phyloP scores from a whole-genome alignment of 2,888 invertebrate genomes.

The Lasioglossum leucozonium region DNA sequence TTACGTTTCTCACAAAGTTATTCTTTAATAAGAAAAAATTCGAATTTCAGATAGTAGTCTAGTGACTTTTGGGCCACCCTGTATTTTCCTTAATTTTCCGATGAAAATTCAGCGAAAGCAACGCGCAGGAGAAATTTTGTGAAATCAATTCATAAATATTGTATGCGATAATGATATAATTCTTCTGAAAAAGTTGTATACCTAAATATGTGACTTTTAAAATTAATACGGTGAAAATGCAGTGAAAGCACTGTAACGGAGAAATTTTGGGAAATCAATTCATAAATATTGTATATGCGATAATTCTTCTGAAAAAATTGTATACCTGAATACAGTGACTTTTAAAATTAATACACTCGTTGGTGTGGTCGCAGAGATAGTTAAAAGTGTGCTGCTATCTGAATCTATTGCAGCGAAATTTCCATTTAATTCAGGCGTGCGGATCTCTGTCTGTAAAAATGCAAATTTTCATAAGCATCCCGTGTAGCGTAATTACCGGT shows the following conservation, averaged over 20 bases:
- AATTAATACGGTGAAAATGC: neutral
- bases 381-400: neutral
- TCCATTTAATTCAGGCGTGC: neutral
- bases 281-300: neutral
- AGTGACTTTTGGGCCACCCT: neutral
- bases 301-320: neutral
- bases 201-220: neutral
- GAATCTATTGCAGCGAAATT: neutral
- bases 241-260: neutral
- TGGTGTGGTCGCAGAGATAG: neutral
- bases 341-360: neutral
- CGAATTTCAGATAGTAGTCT: neutral
- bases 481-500: neutral
- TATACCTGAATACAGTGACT: neutral
- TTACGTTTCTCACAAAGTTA: neutral
- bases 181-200: neutral
- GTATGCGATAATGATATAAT: neutral
- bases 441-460: neutral
- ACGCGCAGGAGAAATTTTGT: neutral
- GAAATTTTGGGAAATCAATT: neutral
- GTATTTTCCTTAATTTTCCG: neutral
- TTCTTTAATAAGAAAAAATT: neutral
- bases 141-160: neutral
- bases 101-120: neutral
- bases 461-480: constrained; percentile 34